These are phyloP conservation scores for Hesperia comma DNA, from an alignment of 2,888 invertebrate genomes.

Conservation along the genomic window DNA sequence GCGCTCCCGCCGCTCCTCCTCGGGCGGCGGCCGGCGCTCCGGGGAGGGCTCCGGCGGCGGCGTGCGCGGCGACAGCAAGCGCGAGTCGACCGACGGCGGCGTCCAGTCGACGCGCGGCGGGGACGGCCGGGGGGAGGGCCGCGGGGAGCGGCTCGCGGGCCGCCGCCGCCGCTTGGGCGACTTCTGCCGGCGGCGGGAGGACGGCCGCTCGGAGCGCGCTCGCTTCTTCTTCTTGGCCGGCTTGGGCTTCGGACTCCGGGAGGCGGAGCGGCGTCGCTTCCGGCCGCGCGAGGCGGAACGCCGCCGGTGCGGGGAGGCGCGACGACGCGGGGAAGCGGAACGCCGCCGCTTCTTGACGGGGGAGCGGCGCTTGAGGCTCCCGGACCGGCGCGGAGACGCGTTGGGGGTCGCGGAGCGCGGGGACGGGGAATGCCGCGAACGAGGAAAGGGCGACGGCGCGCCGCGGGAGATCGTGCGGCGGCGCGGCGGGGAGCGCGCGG, in stretches of 20 bases:
- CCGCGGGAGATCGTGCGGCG: constrained; percentile 39
- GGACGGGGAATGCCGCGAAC: constrained; percentile 41
- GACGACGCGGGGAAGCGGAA: constrained; percentile 49
- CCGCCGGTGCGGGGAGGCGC: constrained; percentile 51
- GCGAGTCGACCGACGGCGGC: constrained; percentile 69
- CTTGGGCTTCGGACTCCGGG: constrained; percentile 55
- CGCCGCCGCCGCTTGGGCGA: constrained; percentile 62
- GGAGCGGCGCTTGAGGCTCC: constrained; percentile 46
- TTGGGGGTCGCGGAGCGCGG: constrained; percentile 38
- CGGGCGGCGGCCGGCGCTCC: constrained; percentile 52
- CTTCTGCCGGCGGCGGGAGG: constrained; percentile 54
- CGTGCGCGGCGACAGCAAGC: constrained; percentile 86
- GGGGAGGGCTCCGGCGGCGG: constrained; percentile 81
- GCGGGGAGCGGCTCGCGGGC: constrained; percentile 50
- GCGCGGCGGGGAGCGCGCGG: constrained; percentile 47
- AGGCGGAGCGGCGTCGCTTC: constrained; percentile 56
- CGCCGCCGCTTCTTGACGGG: constrained; percentile 42
- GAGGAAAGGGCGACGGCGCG: constrained; percentile 38
- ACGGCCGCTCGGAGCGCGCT: constrained; percentile 53
- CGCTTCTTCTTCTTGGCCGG: constrained; percentile 62
- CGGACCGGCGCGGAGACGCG: constrained; percentile 41
- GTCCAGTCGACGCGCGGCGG: constrained; percentile 50
- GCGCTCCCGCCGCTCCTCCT: constrained; percentile 45
- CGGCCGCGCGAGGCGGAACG: constrained; percentile 53
- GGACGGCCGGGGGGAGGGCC: constrained; percentile 52